phyloP scores from a whole-genome alignment of 2,888 invertebrate genomes.

The Drosophila anomalata region DNA sequence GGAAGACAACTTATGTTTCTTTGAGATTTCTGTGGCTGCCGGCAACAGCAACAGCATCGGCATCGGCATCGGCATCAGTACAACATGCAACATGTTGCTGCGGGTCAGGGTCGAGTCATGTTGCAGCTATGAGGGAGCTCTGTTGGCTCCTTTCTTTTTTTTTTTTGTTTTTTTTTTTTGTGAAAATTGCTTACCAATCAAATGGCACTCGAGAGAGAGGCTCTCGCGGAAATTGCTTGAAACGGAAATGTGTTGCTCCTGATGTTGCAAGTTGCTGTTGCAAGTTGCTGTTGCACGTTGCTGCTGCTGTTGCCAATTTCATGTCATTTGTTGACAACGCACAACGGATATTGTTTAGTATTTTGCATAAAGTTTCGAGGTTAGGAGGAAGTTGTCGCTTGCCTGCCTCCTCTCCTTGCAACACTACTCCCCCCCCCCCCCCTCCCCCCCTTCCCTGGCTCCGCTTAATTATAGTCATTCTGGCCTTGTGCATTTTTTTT shows the following conservation, averaged over 20 bases:
- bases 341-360: constrained; percentile 74
- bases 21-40: constrained; percentile 20
- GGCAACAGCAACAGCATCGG: background rate
- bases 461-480: constrained; percentile 83
- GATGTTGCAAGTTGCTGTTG: constrained; percentile 4
- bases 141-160: constrained; percentile 27
- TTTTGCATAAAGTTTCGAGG: constrained; percentile 72
- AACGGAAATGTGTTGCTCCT: constrained; percentile 75
- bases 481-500: constrained; percentile 68
- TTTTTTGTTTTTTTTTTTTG: constrained; percentile 39
- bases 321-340: constrained; percentile 78
- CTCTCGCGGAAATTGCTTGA: constrained; percentile 77
- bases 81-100: constrained; percentile 72
- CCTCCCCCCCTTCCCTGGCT: constrained; percentile 59
- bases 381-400: constrained; percentile 73
- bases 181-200: constrained; percentile 76
- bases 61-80: constrained; percentile 1
- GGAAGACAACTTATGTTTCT: background rate
- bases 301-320: constrained; percentile 67
- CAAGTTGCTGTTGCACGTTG: constrained; percentile 26
- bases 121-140: constrained; percentile 10
- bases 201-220: constrained; percentile 58
- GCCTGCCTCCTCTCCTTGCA: background rate
- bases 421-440: constrained; percentile 4
- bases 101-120: constrained; percentile 64